Conservation (phyloP, 2,888 invertebrate genomes). For the Drosophila acutilabella region DNA sequence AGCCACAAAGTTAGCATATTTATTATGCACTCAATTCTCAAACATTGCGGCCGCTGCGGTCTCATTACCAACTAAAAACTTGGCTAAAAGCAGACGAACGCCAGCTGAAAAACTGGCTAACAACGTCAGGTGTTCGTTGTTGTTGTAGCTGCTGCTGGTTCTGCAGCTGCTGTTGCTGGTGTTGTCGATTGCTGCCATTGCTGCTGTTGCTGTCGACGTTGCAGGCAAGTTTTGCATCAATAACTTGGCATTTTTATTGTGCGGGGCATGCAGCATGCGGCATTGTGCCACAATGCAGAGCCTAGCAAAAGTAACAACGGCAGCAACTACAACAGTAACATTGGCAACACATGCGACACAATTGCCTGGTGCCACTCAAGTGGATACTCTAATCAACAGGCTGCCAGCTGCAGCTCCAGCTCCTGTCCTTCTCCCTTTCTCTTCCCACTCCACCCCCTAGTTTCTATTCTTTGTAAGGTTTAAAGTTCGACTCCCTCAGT, state of each 20-base stretch:
- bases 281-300: background rate
- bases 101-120: constrained; percentile 41
- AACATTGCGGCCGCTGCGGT: constrained; percentile 59
- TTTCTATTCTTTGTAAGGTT: no score
- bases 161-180: background rate
- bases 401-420: constrained; percentile 22
- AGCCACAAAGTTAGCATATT: constrained; percentile 73
- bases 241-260: constrained; percentile 60
- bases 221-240: constrained; percentile 53
- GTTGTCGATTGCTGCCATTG: constrained; percentile 5
- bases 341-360: constrained; percentile 11
- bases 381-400: constrained; percentile 51
- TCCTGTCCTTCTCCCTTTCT: no score
- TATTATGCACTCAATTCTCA: constrained; percentile 68
- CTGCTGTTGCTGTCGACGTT: constrained; percentile 9
- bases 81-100: constrained; percentile 53
- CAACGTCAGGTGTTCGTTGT: constrained; percentile 24
- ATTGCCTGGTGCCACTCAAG: constrained; percentile 15
- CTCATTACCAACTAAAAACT: constrained; percentile 54
- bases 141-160: background rate
- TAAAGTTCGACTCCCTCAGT: constrained; percentile 3
- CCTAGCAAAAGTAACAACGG: background rate
- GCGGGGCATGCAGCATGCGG: constrained; percentile 1
- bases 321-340: background rate
- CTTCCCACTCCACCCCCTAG: background rate